These are phyloP conservation scores for Anarsia innoxiella DNA, from an alignment of 2,888 invertebrate genomes.

Conservation along the genomic window DNA sequence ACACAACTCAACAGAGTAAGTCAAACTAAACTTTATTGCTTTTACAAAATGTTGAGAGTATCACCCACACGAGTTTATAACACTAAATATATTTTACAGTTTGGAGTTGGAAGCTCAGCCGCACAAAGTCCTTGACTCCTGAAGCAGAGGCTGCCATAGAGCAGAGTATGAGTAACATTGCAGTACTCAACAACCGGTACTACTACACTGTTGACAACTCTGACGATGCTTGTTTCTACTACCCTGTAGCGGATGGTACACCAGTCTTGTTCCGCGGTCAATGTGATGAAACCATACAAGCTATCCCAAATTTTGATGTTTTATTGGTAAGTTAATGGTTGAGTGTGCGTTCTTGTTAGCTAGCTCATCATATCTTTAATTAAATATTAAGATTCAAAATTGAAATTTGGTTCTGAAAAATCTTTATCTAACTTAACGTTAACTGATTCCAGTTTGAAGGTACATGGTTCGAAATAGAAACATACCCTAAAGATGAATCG, in stretches of 20 bases:
- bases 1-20: constrained; percentile 48
- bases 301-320: constrained; percentile 32
- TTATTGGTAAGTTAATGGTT: neutral
- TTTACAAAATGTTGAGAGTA: neutral
- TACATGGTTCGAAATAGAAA: constrained; percentile 44
- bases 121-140: constrained; percentile 25
- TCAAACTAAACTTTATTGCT: no score
- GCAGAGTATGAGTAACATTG: constrained; percentile 22
- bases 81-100: constrained; percentile 26
- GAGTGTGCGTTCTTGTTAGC: no score
- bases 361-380: neutral
- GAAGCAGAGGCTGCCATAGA: constrained; percentile 27
- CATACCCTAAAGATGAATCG: constrained; percentile 41
- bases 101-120: constrained; percentile 46
- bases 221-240: constrained; percentile 38
- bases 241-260: constrained; percentile 27
- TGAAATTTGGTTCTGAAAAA: neutral
- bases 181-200: constrained; percentile 34
- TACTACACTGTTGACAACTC: constrained; percentile 29
- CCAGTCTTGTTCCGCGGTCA: constrained; percentile 39
- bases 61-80: no score
- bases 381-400: neutral
- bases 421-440: neutral
- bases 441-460: constrained; percentile 39
- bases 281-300: constrained; percentile 34